Conservation (phyloP, 2,797 vertebrate species). For the Otolemur crassicaudatus region DNA sequence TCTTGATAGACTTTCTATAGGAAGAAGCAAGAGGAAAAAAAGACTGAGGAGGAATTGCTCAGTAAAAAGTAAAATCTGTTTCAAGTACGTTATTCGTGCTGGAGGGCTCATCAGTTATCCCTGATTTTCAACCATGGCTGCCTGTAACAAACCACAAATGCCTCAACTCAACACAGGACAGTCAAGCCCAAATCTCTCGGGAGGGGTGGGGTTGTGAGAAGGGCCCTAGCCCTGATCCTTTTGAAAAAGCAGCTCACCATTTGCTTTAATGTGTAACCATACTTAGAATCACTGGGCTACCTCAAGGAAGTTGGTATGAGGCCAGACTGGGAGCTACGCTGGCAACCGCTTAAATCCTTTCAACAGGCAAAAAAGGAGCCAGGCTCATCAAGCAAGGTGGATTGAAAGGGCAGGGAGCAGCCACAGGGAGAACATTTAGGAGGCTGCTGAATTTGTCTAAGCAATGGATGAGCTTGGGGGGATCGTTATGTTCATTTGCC, state of each 20-base stretch:
- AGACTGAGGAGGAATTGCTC: not conserved
- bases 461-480: not conserved
- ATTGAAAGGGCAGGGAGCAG: not conserved
- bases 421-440: not conserved
- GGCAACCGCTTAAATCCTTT: not conserved
- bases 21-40: not conserved
- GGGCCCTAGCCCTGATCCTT: not conserved
- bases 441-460: not conserved
- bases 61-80: not conserved
- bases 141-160: not conserved
- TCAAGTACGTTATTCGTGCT: not conserved
- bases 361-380: not conserved
- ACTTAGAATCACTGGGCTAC: not conserved
- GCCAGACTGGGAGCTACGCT: not conserved
- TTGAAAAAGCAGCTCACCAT: not conserved
- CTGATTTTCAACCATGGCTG: not conserved
- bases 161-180: not conserved
- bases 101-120: not conserved
- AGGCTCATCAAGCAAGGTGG: not conserved
- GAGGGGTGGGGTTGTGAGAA: not conserved
- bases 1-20: not conserved
- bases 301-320: not conserved
- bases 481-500: not conserved
- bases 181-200: not conserved
- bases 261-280: not conserved